A percentile compares a stretch with the other conserved stretches of the same genome.
These are phyloP conservation scores for Apis florea DNA, from an alignment of 1,140 invertebrate genomes.

Conservation along the genomic window DNA sequence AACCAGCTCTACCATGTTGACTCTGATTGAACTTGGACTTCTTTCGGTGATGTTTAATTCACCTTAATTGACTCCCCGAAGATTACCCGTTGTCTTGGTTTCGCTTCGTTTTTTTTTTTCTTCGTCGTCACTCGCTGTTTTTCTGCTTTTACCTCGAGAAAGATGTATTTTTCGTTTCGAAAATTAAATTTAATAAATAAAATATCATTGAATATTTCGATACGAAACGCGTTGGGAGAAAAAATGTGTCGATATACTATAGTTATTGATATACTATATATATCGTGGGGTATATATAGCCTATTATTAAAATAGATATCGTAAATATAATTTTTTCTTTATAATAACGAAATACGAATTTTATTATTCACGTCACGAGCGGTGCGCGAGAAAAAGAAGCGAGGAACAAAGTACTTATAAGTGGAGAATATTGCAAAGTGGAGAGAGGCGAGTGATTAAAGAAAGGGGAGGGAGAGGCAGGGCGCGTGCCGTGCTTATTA, in stretches of 20 bases:
- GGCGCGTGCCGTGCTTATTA: slow-evolving; percentile 76
- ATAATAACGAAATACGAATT: slow-evolving; percentile 2
- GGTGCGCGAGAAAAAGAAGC: neutral
- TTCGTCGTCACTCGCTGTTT: neutral
- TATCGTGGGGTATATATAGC: neutral
- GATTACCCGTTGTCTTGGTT: neutral
- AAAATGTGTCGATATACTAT: neutral
- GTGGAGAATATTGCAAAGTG: slow-evolving; percentile 22
- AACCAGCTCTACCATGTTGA: neutral
- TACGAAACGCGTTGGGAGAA: no score
- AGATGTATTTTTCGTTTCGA: no score
- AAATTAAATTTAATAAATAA: no score
- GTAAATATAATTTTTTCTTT: neutral
- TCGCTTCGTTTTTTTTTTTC: neutral
- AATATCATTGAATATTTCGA: no score
- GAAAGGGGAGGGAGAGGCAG: slow-evolving; percentile 44
- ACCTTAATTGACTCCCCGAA: slow-evolving; percentile 37
- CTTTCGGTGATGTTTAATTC: slow-evolving; percentile 18
- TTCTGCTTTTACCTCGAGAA: neutral
- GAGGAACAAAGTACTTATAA: slow-evolving; percentile 19
- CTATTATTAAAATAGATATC: slow-evolving; percentile 1
- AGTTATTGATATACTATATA: slow-evolving; percentile 14
- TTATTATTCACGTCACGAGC: neutral
- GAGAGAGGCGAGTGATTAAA: slow-evolving; percentile 13
- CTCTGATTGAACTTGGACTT: neutral